Conservation (phyloP, 2,888 invertebrate genomes). For the Drosophila parthenogenetica region DNA sequence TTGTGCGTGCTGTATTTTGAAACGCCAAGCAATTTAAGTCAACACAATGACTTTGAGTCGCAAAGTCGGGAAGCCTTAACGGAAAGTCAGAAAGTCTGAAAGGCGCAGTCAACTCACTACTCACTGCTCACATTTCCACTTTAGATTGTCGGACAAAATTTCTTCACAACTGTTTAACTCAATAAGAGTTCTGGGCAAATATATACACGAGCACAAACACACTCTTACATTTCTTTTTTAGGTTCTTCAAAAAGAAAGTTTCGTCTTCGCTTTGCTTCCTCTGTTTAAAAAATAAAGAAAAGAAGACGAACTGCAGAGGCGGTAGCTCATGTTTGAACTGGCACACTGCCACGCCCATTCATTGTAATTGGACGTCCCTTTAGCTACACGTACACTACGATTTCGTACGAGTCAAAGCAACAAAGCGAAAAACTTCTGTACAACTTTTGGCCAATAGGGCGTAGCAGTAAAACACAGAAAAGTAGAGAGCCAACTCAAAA, state of each 20-base stretch:
- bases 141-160: constrained; percentile 33
- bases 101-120: constrained; percentile 50
- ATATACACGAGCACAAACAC: constrained; percentile 43
- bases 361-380: constrained; percentile 66
- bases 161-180: constrained; percentile 72
- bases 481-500: constrained; percentile 10
- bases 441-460: constrained; percentile 47
- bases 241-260: constrained; percentile 67
- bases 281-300: not conserved
- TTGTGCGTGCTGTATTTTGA: constrained; percentile 59
- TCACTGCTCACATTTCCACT: constrained; percentile 66
- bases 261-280: constrained; percentile 12
- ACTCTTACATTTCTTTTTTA: constrained; percentile 5
- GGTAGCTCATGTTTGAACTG: constrained; percentile 39
- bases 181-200: constrained; percentile 74
- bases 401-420: constrained; percentile 29
- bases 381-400: constrained; percentile 19
- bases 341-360: constrained; percentile 42
- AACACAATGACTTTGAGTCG: constrained; percentile 52
- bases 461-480: constrained; percentile 8
- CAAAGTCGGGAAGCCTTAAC: constrained; percentile 23
- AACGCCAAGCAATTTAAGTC: constrained; percentile 72
- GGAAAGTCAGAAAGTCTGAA: constrained; percentile 44
- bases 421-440: constrained; percentile 47
- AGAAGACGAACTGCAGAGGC: not conserved